Percentiles rank a stretch among this genome's conserved stretches.
phyloP scores from a whole-genome alignment of 2,113 vertebrate species.

The Alouatta palliata region DNA sequence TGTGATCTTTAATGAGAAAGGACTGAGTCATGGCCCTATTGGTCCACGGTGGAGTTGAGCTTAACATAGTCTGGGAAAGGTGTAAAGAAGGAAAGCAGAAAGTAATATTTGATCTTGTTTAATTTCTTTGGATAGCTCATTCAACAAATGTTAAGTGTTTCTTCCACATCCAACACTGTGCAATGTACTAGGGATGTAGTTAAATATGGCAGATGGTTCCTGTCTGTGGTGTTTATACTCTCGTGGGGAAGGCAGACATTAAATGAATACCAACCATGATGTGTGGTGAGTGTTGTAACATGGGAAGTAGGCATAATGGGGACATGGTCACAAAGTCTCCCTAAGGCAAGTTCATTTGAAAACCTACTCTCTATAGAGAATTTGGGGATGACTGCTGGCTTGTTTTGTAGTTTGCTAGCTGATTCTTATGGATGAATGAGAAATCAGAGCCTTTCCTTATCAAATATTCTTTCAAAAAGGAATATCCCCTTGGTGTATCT shows the following conservation, averaged over 20 bases:
- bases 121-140: background rate
- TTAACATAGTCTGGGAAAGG: background rate
- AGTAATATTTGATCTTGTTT: background rate
- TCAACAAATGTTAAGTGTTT: background rate
- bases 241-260: background rate
- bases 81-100: background rate
- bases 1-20: background rate
- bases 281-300: background rate
- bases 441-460: constrained; percentile 28
- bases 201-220: background rate
- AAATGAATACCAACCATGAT: background rate
- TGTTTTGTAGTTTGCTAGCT: constrained; percentile 24
- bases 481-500: background rate
- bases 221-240: background rate
- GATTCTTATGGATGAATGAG: background rate
- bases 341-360: background rate
- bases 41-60: background rate
- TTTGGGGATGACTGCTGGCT: background rate
- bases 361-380: background rate
- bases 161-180: background rate
- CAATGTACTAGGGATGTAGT: background rate
- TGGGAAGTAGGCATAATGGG: background rate
- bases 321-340: background rate
- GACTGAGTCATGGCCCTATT: background rate
- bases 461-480: constrained; percentile 32